phyloP scores from a whole-genome alignment of 1,140 invertebrate genomes.

The Drosophila tsacasi region DNA sequence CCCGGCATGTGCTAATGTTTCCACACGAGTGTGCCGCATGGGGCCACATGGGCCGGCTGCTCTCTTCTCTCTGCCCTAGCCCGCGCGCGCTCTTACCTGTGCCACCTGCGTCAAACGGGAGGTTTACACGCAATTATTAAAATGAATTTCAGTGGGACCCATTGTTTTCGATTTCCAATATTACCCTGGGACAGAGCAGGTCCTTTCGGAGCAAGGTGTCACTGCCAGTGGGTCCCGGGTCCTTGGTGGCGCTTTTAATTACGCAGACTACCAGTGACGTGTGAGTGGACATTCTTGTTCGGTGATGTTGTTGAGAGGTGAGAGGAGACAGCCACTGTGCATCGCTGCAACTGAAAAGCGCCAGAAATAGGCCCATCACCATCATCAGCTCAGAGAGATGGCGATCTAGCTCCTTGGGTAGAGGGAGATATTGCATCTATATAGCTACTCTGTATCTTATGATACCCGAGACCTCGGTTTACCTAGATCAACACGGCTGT shows the following conservation, averaged over 20 bases:
- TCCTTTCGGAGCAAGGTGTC: constrained; percentile 4
- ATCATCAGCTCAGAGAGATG: constrained; percentile 13
- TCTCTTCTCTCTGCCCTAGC: constrained; percentile 16
- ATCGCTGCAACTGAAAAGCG: constrained; percentile 25
- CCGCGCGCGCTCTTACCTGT: constrained; percentile 14
- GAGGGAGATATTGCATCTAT: background rate
- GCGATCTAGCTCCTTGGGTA: background rate
- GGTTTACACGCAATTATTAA: constrained; percentile 68
- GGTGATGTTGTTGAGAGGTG: constrained; percentile 11
- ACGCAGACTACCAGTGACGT: constrained; percentile 14
- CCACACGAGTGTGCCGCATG: constrained; percentile 58
- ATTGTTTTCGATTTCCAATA: constrained; percentile 67
- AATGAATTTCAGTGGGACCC: constrained; percentile 31
- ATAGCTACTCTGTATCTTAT: background rate
- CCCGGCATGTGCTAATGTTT: constrained; percentile 61
- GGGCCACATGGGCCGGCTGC: constrained; percentile 18
- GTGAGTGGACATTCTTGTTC: constrained; percentile 44
- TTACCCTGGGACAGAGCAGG: background rate
- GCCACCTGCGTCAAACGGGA: constrained; percentile 57
- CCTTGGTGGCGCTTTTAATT: constrained; percentile 14
- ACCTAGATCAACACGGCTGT: background rate
- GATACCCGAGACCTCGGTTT: background rate
- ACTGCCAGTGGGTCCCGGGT: constrained; percentile 13
- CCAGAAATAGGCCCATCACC: constrained; percentile 35
- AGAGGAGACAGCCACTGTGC: constrained; percentile 26